Evolutionary conservation across 2,113 vertebrate genomes (phyloP).

Genomic region (Uria aalge): DNA sequence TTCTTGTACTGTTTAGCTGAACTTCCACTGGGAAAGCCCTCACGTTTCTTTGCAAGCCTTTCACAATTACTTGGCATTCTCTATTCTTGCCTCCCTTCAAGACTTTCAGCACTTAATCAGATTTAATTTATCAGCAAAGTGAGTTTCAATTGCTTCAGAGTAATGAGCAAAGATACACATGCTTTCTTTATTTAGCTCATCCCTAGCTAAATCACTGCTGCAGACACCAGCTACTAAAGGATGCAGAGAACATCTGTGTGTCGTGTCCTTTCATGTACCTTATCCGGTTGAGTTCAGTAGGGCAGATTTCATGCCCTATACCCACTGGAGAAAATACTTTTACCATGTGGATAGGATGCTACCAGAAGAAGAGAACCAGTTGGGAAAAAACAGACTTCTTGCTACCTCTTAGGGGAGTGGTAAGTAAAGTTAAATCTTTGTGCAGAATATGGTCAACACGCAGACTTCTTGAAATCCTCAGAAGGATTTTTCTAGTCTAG

Average conservation of each 20-base stretch:
- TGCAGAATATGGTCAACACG: background rate
- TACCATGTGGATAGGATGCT: background rate
- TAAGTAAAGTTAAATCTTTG: background rate
- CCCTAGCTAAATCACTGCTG: background rate
- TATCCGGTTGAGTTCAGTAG: background rate
- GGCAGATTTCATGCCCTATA: background rate
- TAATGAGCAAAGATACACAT: background rate
- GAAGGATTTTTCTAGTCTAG: background rate
- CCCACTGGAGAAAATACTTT: background rate
- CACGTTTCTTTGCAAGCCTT: background rate
- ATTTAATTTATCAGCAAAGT: background rate
- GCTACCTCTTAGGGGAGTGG: background rate
- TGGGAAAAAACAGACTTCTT: background rate
- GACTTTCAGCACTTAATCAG: background rate
- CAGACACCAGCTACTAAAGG: background rate
- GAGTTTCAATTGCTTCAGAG: background rate
- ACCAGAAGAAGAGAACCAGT: background rate
- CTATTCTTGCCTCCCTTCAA: background rate
- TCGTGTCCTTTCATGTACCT: background rate
- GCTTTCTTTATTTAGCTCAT: background rate
- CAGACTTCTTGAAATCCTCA: background rate
- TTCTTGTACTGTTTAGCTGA: background rate
- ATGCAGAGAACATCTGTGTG: background rate
- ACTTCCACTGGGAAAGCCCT: background rate
- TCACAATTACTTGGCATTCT: background rate